phyloP scores from a whole-genome alignment of 1,140 invertebrate species.

The Brachionus rubens region DNA sequence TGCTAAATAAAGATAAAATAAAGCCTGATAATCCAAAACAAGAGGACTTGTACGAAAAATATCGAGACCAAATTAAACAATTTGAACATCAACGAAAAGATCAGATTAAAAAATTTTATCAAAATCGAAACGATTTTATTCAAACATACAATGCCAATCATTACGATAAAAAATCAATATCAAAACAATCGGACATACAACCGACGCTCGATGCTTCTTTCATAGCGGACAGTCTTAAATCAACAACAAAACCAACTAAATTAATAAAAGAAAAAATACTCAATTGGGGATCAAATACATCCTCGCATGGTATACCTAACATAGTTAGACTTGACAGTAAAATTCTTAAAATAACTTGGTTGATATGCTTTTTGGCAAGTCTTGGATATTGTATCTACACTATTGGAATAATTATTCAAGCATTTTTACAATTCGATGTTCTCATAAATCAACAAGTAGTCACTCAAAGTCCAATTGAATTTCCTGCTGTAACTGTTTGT shows the following conservation, averaged over 20 bases:
- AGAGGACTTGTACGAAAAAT: background rate
- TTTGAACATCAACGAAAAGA: background rate
- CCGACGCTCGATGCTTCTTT: background rate
- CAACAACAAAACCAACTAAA: background rate
- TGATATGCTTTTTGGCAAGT: constrained; percentile 13
- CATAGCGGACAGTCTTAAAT: background rate
- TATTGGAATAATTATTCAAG: background rate
- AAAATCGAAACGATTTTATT: background rate
- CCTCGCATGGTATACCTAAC: constrained; percentile 33
- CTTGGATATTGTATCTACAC: constrained; percentile 25
- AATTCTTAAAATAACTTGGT: constrained; percentile 33
- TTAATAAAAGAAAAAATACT: background rate
- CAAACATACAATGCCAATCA: background rate
- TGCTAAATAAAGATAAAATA: background rate
- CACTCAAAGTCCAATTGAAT: constrained; percentile 49
- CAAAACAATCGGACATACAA: background rate
- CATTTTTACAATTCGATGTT: constrained; percentile 26
- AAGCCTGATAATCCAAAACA: background rate
- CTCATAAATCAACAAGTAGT: constrained; percentile 34
- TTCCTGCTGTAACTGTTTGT: constrained; percentile 59
- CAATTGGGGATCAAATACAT: constrained; percentile 4
- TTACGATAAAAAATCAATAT: too few relatives aligned
- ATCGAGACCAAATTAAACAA: background rate
- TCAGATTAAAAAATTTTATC: constrained; percentile 1
- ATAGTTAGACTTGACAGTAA: constrained; percentile 4